A percentile compares a stretch with the other conserved stretches of the same genome.
Evolutionary conservation across 2,113 vertebrate genomes (phyloP).

Genomic region (Ondatra zibethicus): DNA sequence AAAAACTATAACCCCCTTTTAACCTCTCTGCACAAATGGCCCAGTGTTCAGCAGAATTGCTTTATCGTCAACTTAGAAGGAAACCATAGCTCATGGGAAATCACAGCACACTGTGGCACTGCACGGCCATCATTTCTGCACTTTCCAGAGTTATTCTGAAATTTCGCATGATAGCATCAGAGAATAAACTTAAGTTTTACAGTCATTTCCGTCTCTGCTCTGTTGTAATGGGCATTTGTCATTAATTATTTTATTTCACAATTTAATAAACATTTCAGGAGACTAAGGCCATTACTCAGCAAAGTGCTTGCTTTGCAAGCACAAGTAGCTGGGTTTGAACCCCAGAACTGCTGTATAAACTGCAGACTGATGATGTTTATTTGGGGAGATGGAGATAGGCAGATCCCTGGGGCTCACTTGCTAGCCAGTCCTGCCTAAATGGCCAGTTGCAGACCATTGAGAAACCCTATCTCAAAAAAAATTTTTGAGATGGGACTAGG

Average conservation of each 20-base stretch:
- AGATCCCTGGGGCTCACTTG: neutral
- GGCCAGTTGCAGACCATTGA: neutral
- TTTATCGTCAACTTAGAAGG: neutral
- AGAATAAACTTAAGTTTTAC: neutral
- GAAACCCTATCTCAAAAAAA: neutral
- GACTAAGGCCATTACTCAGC: neutral
- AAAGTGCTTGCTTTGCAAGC: neutral
- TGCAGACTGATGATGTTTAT: no score
- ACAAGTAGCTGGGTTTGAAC: neutral
- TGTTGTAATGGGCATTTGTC: neutral
- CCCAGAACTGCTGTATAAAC: neutral
- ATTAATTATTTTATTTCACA: conserved; percentile 11
- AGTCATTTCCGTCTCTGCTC: neutral
- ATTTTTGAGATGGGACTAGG: no score
- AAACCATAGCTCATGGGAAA: neutral
- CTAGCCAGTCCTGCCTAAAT: neutral
- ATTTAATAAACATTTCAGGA: neutral
- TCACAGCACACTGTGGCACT: neutral
- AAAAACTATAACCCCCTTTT: neutral
- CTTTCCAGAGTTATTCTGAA: conserved; percentile 33
- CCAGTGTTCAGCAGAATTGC: neutral
- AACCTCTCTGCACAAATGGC: neutral
- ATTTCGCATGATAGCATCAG: neutral
- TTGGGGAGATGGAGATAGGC: neutral
- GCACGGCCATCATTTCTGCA: neutral